Evolutionary conservation across 2,113 vertebrate genomes (phyloP), one percentile per base, ranked within the genome.

Genomic region (Xenus cinereus): DNA sequence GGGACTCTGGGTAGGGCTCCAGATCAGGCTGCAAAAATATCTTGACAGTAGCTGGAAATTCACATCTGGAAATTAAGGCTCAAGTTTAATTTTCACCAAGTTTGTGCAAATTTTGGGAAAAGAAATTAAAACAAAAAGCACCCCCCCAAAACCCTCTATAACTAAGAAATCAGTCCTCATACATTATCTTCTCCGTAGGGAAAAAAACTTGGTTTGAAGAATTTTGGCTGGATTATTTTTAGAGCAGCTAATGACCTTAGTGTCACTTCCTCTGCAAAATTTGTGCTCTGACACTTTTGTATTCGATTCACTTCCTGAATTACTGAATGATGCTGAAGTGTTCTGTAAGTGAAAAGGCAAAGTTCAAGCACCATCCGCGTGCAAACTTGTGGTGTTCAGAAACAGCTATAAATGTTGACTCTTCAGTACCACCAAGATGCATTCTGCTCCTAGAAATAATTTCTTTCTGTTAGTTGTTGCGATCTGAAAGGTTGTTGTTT

Each of bases 141-240:
- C 26, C 0, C 6, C 8, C 8, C 4, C 3, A 10, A 46, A 39
- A 46, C 27, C 2, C 1, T n/a, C 2, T 7, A 3, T 15, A 5
- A 41, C 6, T 57, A 73, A 77, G n/a, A 86, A 81, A 59, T 59
- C 6, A 20, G 15, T 54, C 22, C 22, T 50, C 14, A 3, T 14
- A 56, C 4, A 7, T 74, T 74, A 71, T 57, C 50, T 86, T 41
- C 46, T 63, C 45, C 5, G 1, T 6, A 83, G 26, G 21, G 35
- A 53, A 80, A 68, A 2, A 8, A 7, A 6, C 6, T 54, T 5
- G 0, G 2, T 60, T 91, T 84, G 23, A 85, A 68, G 60, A 84
- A 89, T 78, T 74, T 78, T 77, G 46, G 4, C 33, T 64, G 57
- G 19, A 39, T 85, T 77, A 50, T 22, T 92, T 85, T 69, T 69